Evolutionary conservation across 1,140 invertebrate genomes (phyloP).

Genomic region (Physella acuta): DNA sequence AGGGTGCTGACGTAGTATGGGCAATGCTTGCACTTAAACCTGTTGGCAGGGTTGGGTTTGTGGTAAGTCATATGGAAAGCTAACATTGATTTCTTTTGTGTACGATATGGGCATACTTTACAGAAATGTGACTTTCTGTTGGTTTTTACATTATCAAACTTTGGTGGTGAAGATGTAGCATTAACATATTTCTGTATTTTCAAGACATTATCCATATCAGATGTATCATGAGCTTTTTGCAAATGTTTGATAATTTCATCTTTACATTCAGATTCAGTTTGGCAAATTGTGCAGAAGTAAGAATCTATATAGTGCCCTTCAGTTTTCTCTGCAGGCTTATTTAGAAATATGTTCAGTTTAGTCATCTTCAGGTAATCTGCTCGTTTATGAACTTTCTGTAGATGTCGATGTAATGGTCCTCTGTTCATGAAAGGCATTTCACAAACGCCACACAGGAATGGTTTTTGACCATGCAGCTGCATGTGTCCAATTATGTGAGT

Average conservation of each 20-base stretch:
- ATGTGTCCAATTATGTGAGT: constrained; percentile 47
- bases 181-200: constrained; percentile 29
- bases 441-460: constrained; percentile 47
- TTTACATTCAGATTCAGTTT: constrained; percentile 38
- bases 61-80: constrained; percentile 75
- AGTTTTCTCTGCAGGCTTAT: constrained; percentile 4
- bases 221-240: constrained; percentile 32
- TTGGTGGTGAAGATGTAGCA: not conserved
- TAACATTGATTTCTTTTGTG: constrained; percentile 68
- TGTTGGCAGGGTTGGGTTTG: constrained; percentile 66
- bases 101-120: constrained; percentile 75
- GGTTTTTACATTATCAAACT: not conserved
- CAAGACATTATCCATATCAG: constrained; percentile 32
- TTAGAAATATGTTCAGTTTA: constrained; percentile 37
- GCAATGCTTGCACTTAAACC: constrained; percentile 80
- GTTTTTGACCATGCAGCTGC: constrained; percentile 44
- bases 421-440: constrained; percentile 42
- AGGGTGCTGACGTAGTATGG: constrained; percentile 72
- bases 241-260: constrained; percentile 30
- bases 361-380: constrained; percentile 23
- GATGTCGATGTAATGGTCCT: constrained; percentile 45
- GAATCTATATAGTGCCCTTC: constrained; percentile 31
- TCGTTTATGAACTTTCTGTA: constrained; percentile 38
- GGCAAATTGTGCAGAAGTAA: constrained; percentile 47
- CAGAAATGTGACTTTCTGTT: constrained; percentile 62